phyloP scores from a whole-genome alignment of 1,140 invertebrate species.

The Bombus confusus region DNA sequence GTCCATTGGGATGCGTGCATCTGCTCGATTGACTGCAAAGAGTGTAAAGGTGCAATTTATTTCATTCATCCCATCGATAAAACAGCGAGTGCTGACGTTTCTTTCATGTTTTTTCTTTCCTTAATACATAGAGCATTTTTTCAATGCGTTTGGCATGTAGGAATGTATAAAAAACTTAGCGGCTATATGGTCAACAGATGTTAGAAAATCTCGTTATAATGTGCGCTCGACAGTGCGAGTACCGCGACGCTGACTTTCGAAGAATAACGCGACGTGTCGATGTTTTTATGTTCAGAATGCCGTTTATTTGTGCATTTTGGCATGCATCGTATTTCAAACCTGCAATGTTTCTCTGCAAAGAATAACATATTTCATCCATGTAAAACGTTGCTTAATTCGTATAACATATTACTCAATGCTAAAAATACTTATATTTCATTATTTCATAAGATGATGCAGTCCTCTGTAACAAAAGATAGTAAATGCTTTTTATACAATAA shows the following conservation, averaged over 20 bases:
- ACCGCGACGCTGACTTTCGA: neutral
- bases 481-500: too few relatives aligned
- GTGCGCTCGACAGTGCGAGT: neutral
- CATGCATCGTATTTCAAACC: neutral
- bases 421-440: too few relatives aligned
- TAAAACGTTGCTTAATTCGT: neutral
- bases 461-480: too few relatives aligned
- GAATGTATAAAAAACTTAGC: neutral
- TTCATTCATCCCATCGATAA: neutral
- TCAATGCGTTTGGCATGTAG: neutral
- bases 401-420: neutral
- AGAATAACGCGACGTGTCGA: conserved; percentile 2
- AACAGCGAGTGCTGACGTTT: neutral
- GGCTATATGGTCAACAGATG: conserved; percentile 22
- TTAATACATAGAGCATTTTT: neutral
- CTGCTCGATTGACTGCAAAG: conserved; percentile 18
- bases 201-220: conserved; percentile 30
- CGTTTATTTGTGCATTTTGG: conserved; percentile 5
- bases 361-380: neutral
- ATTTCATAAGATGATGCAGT: too few relatives aligned
- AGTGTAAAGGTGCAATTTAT: conserved; percentile 37
- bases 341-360: neutral
- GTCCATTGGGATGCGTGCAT: neutral
- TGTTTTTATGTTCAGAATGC: neutral
- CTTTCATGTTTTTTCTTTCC: neutral